Base-by-base conservation (phyloP, 2,888 invertebrate species). In the Erynnis tages region DNA sequence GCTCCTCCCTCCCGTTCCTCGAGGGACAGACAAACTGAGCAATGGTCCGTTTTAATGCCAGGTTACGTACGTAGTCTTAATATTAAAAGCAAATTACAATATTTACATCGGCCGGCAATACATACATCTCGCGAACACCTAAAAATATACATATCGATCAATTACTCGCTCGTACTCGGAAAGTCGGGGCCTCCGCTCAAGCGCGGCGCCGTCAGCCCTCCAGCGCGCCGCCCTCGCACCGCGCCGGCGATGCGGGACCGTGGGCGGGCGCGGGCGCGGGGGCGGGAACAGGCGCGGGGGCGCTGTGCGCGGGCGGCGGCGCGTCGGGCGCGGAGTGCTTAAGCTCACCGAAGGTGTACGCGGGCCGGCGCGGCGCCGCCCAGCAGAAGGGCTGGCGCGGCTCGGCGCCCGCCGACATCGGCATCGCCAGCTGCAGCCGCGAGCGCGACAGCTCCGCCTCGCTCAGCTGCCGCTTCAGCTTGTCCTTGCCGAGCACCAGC, bases 1-100 rank as follows among this genome's bases (percentile, higher is more conserved):
- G n/a, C 16, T 10, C 4, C 17, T 16, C 10, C 35, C 8, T 19
- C 10, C 35, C 21, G 21, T 5, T n/a, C 16, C 4, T 1, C 5
- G 17, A 17, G 16, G 2, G 35, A 25, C 27, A 6, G 14, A 37
- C 1, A 6, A 38, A 48, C 85, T 82, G 67, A 69, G 75, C 79
- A 78, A 89, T 88, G 85, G 79, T 73, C 83, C 78, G 88, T 89
- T 89, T 84, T 87, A 89, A 86, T 87, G 88, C 75, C 79, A 73
- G 77, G 71, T 76, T 79, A 74, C 63, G 65, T 78, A n/a, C n/a
- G n/a, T 79, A 83, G 60, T 71, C 69, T 75, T 82, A 81, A 79
- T 73, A 76, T 78, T 79, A 82, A 73, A 88, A 88, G 86, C 86
- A 76, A 84, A 82, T 80, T 87, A 87, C 82, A 85, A 78, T 89